Conservation (phyloP, 2,888 invertebrate genomes). For the Calameuta idolon region DNA sequence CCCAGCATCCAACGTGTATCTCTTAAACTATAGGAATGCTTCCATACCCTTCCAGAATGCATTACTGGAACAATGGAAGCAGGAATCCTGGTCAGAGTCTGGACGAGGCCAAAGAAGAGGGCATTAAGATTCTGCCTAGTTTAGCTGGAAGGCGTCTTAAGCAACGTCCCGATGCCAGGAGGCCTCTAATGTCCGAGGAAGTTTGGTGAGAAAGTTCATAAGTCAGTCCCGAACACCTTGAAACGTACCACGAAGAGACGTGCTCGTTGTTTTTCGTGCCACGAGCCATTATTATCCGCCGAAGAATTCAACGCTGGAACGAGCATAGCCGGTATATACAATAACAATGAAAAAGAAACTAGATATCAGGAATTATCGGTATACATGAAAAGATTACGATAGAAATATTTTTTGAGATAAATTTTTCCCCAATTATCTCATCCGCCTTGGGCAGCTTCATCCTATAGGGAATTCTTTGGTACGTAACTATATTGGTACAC, state of each 20-base stretch:
- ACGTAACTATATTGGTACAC: neutral
- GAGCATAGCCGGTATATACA: neutral
- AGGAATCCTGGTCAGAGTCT: neutral
- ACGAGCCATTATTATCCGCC: constrained; percentile 5
- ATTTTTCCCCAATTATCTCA: neutral
- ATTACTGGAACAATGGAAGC: neutral
- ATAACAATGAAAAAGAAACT: neutral
- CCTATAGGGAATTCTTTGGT: neutral
- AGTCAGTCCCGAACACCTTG: constrained; percentile 13
- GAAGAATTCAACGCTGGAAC: neutral
- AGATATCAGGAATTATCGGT: neutral
- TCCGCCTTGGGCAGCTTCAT: neutral
- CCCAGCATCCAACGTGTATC: neutral
- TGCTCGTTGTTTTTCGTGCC: constrained; percentile 7
- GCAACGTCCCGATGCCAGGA: constrained; percentile 29
- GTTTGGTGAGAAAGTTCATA: constrained; percentile 37
- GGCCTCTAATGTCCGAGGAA: constrained; percentile 16
- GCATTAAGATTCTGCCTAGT: constrained; percentile 30
- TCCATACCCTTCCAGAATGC: neutral
- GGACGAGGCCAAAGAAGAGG: constrained; percentile 3
- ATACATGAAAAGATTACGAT: neutral
- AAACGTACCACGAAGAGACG: neutral
- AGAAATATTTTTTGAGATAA: neutral
- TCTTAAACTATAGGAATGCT: neutral
- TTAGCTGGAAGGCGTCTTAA: constrained; percentile 32